phyloP scores from a whole-genome alignment of 1,140 invertebrate genomes.

The Trichonephila clavata region DNA sequence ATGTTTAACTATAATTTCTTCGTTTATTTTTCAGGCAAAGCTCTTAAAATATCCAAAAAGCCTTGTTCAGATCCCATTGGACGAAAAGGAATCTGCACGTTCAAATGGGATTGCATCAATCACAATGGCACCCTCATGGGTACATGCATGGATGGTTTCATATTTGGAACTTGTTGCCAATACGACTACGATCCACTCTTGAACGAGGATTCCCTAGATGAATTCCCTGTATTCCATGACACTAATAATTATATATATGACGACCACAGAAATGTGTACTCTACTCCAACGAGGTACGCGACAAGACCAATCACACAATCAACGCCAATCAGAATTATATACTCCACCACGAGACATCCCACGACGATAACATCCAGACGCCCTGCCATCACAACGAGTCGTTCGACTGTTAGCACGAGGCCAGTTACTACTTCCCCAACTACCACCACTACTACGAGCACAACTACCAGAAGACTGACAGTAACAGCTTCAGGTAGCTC shows the following conservation, averaged over 20 bases:
- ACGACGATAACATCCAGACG: neutral
- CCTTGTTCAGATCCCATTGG: constrained; percentile 72
- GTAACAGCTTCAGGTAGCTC: neutral
- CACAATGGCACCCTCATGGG: constrained; percentile 91
- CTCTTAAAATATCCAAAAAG: constrained; percentile 79
- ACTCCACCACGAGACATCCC: neutral
- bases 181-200: constrained; percentile 70
- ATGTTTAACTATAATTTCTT: neutral
- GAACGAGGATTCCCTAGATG: neutral
- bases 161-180: constrained; percentile 93
- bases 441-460: neutral
- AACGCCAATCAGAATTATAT: neutral
- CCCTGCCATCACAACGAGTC: neutral
- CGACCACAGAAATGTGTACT: constrained; percentile 1
- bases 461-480: neutral
- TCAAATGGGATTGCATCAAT: constrained; percentile 93
- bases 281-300: neutral
- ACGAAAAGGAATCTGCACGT: constrained; percentile 91
- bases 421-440: neutral
- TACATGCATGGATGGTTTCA: constrained; percentile 94
- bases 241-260: constrained; percentile 36
- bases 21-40: constrained; percentile 78
- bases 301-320: neutral
- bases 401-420: neutral
- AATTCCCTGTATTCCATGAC: neutral